Percentiles rank a stretch among this genome's conserved stretches.
Conservation (phyloP, 2,797 vertebrate species). For the Trematomus bernacchii region DNA sequence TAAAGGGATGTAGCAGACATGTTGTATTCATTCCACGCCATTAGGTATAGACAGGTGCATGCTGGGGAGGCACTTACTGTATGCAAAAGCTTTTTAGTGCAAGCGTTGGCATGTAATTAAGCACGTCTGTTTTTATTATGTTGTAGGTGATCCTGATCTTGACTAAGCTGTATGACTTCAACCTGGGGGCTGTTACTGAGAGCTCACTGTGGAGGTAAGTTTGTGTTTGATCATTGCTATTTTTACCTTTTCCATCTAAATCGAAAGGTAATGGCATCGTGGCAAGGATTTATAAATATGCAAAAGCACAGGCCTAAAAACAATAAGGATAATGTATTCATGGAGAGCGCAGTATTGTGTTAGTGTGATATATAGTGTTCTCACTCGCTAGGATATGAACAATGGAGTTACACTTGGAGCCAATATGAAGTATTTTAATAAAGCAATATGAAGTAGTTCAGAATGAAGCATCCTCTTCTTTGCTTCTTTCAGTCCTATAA, state of each 20-base stretch:
- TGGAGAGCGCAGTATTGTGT: conserved; percentile 50
- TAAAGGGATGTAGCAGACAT: conserved; percentile 43
- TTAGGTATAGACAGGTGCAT: conserved; percentile 49
- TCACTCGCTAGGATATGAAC: conserved; percentile 68
- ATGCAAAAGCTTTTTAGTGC: conserved; percentile 37
- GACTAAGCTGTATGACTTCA: conserved; percentile 98
- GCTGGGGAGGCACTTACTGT: conserved; percentile 10
- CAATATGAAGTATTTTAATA: conserved; percentile 82
- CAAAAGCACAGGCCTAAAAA: conserved; percentile 60
- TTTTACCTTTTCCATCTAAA: conserved; percentile 38
- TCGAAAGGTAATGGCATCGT: conserved; percentile 35
- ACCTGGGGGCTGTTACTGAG: conserved; percentile 95
- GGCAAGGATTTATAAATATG: conserved; percentile 67
- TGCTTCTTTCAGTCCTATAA: conserved; percentile 53
- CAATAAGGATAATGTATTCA: conserved; percentile 79
- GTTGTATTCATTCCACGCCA: conserved; percentile 55
- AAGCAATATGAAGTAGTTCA: conserved; percentile 68
- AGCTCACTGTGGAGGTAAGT: conserved; percentile 98
- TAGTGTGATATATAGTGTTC: conserved; percentile 77
- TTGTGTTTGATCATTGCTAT: conserved; percentile 39
- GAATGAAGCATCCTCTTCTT: conserved; percentile 58
- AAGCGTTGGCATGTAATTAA: conserved; percentile 57
- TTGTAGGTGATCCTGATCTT: conserved; percentile 96
- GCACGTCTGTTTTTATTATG: conserved; percentile 55
- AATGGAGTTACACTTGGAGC: conserved; percentile 74